Percentiles rank a stretch among this genome's conserved stretches.
Evolutionary conservation across 2,113 vertebrate genomes (phyloP).

Genomic region (Vimba vimba): DNA sequence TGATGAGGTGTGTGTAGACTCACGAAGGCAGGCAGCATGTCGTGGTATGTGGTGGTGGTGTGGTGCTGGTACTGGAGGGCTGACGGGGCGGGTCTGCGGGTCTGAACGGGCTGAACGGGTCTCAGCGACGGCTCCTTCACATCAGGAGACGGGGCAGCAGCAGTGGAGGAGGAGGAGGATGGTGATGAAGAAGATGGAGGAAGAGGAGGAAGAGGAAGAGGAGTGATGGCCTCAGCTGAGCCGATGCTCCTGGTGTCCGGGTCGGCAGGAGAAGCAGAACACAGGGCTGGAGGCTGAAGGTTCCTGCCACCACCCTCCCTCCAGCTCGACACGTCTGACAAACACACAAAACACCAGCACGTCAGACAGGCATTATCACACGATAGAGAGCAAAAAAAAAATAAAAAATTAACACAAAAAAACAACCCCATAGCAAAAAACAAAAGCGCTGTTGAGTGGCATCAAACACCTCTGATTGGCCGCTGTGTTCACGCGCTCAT

Average conservation of each 20-base stretch:
- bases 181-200: constrained; percentile 57
- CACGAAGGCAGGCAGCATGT: constrained; percentile 98
- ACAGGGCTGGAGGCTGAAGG: constrained; percentile 85
- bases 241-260: constrained; percentile 84
- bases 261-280: constrained; percentile 85
- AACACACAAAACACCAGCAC: constrained; percentile 27
- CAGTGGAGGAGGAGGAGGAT: constrained; percentile 50
- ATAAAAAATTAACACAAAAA: rapidly evolving
- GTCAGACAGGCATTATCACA: no score
- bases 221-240: constrained; percentile 81
- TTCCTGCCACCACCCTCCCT: constrained; percentile 99
- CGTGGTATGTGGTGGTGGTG: constrained; percentile 92
- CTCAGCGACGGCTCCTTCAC: constrained; percentile 91
- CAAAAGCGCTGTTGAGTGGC: no score
- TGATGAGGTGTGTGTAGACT: constrained; percentile 65
- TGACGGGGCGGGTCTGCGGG: constrained; percentile 82
- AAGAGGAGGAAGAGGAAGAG: constrained; percentile 70
- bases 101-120: constrained; percentile 82
- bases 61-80: constrained; percentile 88
- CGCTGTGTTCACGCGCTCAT: no score
- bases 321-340: constrained; percentile 97
- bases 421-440: no score
- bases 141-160: constrained; percentile 74
- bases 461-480: no score
- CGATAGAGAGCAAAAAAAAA: no score